Conservation (phyloP, 2,113 vertebrate species). For the Mus musculus region GRCm39 chr1:91253001-91253500, state of each 20-base stretch:
- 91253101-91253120: no score
- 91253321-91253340: neutral
- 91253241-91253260: neutral
- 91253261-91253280: neutral
- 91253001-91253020: neutral
- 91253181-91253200: neutral
- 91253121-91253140: neutral
- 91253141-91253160: neutral
- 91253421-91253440: neutral
- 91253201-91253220: neutral
- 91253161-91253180: neutral
- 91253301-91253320: neutral
- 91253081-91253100: accelerated
- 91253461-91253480: no score
- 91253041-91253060: accelerated
- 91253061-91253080: neutral
- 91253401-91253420: neutral
- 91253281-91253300: neutral
- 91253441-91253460: no score
- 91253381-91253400: accelerated
- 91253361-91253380: neutral
- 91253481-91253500: accelerated
- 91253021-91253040: no score
- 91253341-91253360: neutral
- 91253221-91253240: neutral